These are phyloP conservation scores for Sciurus niger DNA, from an alignment of 2,113 vertebrate species.

Conservation along the genomic window DNA sequence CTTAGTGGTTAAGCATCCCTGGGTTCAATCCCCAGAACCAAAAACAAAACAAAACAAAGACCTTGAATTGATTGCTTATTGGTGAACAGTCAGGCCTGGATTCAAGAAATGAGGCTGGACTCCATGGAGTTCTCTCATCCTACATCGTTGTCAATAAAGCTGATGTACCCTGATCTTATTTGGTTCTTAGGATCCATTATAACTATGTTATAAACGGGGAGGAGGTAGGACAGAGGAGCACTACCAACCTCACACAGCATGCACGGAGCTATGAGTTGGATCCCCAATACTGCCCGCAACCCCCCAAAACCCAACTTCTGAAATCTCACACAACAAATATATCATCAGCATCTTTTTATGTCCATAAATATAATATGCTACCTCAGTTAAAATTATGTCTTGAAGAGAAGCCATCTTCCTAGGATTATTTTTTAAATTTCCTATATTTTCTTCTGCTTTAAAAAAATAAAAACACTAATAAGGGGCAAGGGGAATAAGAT, in stretches of 20 bases:
- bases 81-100: not conserved
- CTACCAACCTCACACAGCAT: not conserved
- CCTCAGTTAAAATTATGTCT: not conserved
- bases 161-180: not conserved
- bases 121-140: not conserved
- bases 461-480: not conserved
- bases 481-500: not conserved
- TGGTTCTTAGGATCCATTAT: not conserved
- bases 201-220: not conserved
- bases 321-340: not conserved
- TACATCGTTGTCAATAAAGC: not conserved
- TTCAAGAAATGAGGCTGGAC: not conserved
- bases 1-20: too few relatives aligned
- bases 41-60: not conserved
- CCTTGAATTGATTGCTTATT: not conserved
- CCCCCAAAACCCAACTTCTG: not conserved
- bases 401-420: conserved; percentile 20
- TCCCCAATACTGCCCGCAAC: too few relatives aligned
- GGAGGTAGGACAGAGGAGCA: not conserved
- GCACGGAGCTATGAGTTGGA: too few relatives aligned
- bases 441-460: not conserved
- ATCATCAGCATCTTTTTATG: not conserved
- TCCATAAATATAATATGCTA: not conserved
- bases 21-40: too few relatives aligned
- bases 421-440: not conserved